Conservation (phyloP, 2,797 vertebrate species). For the Sarcophilus harrisii region DNA sequence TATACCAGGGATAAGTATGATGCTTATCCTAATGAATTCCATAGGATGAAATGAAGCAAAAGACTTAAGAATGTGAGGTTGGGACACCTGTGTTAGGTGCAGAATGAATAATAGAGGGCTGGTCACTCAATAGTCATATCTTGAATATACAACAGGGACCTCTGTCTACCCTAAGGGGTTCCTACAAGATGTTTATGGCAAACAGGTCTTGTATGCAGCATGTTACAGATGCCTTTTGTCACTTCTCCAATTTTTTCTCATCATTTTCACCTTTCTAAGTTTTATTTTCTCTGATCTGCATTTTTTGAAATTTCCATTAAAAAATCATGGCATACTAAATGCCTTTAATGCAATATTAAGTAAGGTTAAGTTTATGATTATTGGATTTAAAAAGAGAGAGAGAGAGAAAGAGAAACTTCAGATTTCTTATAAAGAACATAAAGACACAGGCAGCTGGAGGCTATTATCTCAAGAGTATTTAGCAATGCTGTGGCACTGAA, state of each 20-base stretch:
- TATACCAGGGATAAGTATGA: not conserved
- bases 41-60: not conserved
- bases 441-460: constrained; percentile 30
- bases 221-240: not conserved
- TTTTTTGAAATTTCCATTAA: constrained; percentile 64
- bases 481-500: constrained; percentile 24
- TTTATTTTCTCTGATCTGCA: not conserved
- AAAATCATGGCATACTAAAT: constrained; percentile 63
- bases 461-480: constrained; percentile 46
- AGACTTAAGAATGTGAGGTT: not conserved
- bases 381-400: not conserved
- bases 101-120: not conserved
- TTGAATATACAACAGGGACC: not conserved
- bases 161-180: constrained; percentile 27
- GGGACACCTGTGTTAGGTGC: not conserved
- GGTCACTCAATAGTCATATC: constrained; percentile 2
- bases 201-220: not conserved
- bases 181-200: constrained; percentile 10
- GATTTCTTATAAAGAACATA: constrained; percentile 6
- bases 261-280: constrained; percentile 25
- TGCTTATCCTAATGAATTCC: constrained; percentile 8
- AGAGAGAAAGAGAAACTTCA: constrained; percentile 47
- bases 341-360: constrained; percentile 63
- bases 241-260: constrained; percentile 11
- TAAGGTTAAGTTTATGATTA: constrained; percentile 56